Evolutionary conservation across 1,140 invertebrate genomes (phyloP), one percentile per base, ranked within the genome.

Genomic region (Trialeurodes vaporariorum): DNA sequence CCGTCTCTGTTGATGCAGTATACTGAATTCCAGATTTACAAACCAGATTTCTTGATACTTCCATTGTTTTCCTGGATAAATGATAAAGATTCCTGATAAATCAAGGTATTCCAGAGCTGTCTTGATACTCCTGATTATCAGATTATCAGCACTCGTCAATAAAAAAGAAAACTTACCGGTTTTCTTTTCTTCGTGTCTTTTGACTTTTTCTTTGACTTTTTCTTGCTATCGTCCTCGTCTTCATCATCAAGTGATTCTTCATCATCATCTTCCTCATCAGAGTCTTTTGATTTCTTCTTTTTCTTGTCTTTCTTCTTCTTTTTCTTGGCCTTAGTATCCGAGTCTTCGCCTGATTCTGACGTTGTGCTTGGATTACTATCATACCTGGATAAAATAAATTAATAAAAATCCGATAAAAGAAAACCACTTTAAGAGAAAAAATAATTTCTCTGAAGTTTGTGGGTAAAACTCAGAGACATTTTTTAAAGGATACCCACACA

Each of bases 281-380:
- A 49, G 34, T 17, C 34, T 17, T 49, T 49, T 49, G 5, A 9
- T 49, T 49, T 82, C 74, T 82, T 85, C 58, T 79, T 74, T 75
- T 84, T 83, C 69, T 82, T 80, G 66, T 79, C 77, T 67, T 76
- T 76, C 67, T 81, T 81, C 67, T 79, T 78, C 69, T 83, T 79
- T 68, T 82, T 79, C 72, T 81, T 78, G 64, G 79, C 79, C 25
- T 78, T 81, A 27, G 77, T 81, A 75, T 82, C 83, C 67, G 81
- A 83, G 70, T 82, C 84, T 59, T 82, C 83, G 66, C 85, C 85
- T 60, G 86, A 85, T 60, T 83, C 82, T 2, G 80, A 81, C 66
- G 69, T 66, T 23, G 76, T 81, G 64, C 81, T 84, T 68, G 83
- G 82, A 77, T 87, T 86, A 58, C 84, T 86, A 70, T 87, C 86